Evolutionary conservation across 30 jellyfish, hydroid and myxozoan species (phyloP).

Genomic region (Sanderia malayensis): DNA sequence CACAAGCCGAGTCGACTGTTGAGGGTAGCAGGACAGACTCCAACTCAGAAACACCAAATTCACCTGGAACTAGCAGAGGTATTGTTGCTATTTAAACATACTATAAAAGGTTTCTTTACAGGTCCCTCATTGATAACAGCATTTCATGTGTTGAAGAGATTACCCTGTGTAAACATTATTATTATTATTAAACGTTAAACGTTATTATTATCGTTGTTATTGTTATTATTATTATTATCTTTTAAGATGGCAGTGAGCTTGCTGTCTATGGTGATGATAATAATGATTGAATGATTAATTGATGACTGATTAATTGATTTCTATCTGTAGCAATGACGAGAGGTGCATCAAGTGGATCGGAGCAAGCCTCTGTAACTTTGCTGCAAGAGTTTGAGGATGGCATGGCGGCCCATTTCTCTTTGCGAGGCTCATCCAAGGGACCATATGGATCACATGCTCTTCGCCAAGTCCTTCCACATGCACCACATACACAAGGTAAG

Average conservation of each 20-base stretch:
- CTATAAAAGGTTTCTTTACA: too few species aligned
- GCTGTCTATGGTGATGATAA: too few species aligned
- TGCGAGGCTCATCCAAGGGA: slow-evolving; percentile 34
- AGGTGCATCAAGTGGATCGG: slow-evolving; percentile 66
- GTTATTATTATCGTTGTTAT: too few species aligned
- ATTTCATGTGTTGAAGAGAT: too few species aligned
- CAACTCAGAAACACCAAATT: slow-evolving; percentile 62
- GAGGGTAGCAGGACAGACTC: slow-evolving; percentile 73
- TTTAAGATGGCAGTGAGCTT: too few species aligned
- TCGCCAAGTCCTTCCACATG: slow-evolving; percentile 60
- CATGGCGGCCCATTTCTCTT: neutral
- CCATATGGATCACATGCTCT: slow-evolving; percentile 70
- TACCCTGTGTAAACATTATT: too few species aligned
- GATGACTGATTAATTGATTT: too few species aligned
- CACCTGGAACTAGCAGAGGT: slow-evolving; percentile 77
- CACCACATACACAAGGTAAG: slow-evolving; percentile 34
- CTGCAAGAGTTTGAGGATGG: slow-evolving; percentile 58
- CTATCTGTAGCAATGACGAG: slow-evolving; percentile 15
- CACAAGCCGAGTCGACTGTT: slow-evolving; percentile 63
- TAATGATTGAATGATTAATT: too few species aligned
- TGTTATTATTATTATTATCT: too few species aligned
- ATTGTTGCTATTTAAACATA: too few species aligned
- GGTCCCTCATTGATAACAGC: too few species aligned
- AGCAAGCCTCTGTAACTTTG: slow-evolving; percentile 34
- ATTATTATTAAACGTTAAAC: too few species aligned